Percentiles rank a stretch among this genome's conserved stretches.
phyloP scores from a whole-genome alignment of 2,797 vertebrate genomes.

The Alosa sapidissima region DNA sequence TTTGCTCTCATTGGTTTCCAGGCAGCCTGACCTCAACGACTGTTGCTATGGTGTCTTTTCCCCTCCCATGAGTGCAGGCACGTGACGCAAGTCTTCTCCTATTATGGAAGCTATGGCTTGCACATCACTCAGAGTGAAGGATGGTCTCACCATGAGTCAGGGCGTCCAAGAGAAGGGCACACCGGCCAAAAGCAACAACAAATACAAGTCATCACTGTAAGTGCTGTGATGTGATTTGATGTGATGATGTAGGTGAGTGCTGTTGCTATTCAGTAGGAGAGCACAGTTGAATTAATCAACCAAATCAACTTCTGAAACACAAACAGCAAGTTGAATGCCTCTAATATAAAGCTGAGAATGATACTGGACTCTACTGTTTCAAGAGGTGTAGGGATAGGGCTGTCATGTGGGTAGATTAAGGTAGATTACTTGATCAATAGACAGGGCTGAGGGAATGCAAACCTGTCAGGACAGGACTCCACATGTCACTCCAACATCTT shows the following conservation, averaged over 20 bases:
- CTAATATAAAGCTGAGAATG: not conserved
- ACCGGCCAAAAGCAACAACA: not conserved
- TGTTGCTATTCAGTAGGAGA: not conserved
- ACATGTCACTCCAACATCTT: not conserved
- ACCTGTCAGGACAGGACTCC: slow-evolving; percentile 19
- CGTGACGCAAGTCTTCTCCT: slow-evolving; percentile 47
- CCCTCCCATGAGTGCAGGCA: slow-evolving; percentile 59
- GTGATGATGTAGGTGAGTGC: not conserved
- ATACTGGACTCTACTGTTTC: not conserved
- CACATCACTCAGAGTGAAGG: slow-evolving; percentile 51
- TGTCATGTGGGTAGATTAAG: slow-evolving; percentile 28
- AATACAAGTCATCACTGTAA: not conserved
- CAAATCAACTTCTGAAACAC: not conserved
- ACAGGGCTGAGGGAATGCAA: not conserved
- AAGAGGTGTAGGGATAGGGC: not conserved
- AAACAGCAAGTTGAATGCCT: not conserved
- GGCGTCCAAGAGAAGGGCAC: slow-evolving; percentile 28
- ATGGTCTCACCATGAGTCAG: slow-evolving; percentile 52
- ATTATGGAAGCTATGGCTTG: slow-evolving; percentile 52
- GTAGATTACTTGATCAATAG: slow-evolving; percentile 23
- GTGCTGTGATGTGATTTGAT: too few relatives aligned
- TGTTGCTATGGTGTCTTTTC: slow-evolving; percentile 67
- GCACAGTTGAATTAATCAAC: not conserved
- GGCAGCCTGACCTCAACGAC: slow-evolving; percentile 57
- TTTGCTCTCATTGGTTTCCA: slow-evolving; percentile 55